phyloP scores from a whole-genome alignment of 2,113 vertebrate species.

The Geococcyx californianus region DNA sequence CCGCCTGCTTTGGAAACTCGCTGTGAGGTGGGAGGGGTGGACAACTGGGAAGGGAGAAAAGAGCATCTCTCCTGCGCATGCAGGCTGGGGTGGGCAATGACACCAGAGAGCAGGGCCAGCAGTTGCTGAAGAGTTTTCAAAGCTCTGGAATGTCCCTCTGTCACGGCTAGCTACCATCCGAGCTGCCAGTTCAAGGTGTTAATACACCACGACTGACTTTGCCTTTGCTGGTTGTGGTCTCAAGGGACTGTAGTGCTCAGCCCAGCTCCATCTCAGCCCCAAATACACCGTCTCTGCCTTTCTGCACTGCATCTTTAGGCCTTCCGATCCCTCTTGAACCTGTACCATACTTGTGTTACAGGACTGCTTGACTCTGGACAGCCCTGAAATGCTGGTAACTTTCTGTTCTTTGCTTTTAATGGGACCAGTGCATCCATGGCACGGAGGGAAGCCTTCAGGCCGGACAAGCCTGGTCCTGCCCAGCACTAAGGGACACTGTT shows the following conservation, averaged over 20 bases:
- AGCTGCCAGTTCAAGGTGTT: background rate
- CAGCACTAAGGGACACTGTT: background rate
- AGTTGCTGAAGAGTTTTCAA: background rate
- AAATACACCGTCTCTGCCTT: accelerated
- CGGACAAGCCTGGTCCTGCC: constrained; percentile 26
- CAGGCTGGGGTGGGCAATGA: no score
- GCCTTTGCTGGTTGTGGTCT: background rate
- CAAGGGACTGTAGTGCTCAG: background rate
- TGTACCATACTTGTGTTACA: accelerated
- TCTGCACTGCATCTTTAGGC: background rate
- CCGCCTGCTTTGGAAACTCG: background rate
- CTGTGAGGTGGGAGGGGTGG: background rate
- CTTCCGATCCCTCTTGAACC: background rate
- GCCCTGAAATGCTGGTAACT: background rate
- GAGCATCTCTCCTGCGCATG: background rate
- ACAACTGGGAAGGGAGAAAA: background rate
- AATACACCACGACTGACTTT: background rate
- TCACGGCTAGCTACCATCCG: background rate
- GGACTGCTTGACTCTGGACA: background rate
- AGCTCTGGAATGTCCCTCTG: background rate
- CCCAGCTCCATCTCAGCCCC: background rate
- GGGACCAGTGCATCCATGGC: background rate
- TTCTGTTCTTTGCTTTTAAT: background rate
- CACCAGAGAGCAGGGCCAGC: background rate
- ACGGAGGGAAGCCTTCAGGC: background rate